Evolutionary conservation across 2,888 invertebrate genomes (phyloP), one percentile per base, ranked within the genome.

Genomic region (Cepaea hortensis): DNA sequence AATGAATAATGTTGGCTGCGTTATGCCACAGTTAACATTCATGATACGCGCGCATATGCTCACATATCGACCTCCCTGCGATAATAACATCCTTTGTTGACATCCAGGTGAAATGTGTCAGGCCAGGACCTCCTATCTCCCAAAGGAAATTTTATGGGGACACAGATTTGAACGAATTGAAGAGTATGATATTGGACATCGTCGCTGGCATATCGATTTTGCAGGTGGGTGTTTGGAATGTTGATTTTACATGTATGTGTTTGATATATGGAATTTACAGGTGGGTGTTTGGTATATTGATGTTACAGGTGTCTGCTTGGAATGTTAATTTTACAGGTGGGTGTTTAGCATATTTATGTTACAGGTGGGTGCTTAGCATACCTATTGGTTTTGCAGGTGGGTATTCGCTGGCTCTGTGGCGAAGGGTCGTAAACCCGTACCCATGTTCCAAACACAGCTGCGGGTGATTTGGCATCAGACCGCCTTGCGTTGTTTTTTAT

Each of bases 121-220:
- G 87, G 95, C 95, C 0, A 90, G 95, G 83, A 95, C 95, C 7
- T 94, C 94, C 55, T 95, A 95, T 90, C 92, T 94, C 20, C 94
- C 95, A 5, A 92, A 92, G 48, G 94, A 94, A 86, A 92, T 93
- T 61, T 88, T 92, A 15, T 94, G 94, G 94, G 94, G 94, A 0
- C 91, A 93, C 85, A 89, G 93, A 15, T 93, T 94, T 87, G 91
- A 91, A 35, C 91, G 91, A 68, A 89, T 93, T 61, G 91, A 93
- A 70, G 92, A 93, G 84, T 93, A 92, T 86, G 92, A 93, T 84
- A 90, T 89, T 48, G 82, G 85, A 11, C 87, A 88, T 65, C 83
- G 90, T 46, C 88, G 92, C 7, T 93, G 93, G 93, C 91, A 91
- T 85, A 90, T 92, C 9, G 92, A 93, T 85, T 93, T 92, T 82